phyloP scores from a whole-genome alignment of 2,888 invertebrate genomes.

The Xanthorhoe spadicearia region DNA sequence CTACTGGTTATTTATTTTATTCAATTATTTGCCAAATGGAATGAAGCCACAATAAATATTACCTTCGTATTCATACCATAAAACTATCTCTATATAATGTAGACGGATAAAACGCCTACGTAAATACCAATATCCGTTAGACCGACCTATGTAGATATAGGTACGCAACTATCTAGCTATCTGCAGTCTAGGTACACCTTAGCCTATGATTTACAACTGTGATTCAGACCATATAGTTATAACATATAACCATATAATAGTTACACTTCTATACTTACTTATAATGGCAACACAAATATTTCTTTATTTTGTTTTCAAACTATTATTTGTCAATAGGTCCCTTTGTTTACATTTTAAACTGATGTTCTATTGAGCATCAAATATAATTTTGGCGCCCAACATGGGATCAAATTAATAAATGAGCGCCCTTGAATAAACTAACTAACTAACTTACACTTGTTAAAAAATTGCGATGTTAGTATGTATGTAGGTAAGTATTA shows the following conservation, averaged over 20 bases:
- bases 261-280: neutral
- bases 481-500: no score
- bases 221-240: no score
- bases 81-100: constrained; percentile 12
- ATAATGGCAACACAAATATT: neutral
- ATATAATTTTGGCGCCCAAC: constrained; percentile 10
- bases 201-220: constrained; percentile 6
- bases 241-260: no score
- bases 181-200: neutral
- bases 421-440: constrained; percentile 5
- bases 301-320: neutral
- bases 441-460: neutral
- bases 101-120: constrained; percentile 18
- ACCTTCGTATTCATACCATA: constrained; percentile 15
- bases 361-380: neutral
- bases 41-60: constrained; percentile 9
- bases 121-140: constrained; percentile 10
- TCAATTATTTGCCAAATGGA: constrained; percentile 15
- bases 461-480: no score
- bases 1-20: constrained; percentile 3
- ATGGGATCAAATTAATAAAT: neutral
- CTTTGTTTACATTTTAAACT: neutral
- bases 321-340: no score
- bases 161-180: neutral
- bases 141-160: neutral